These are phyloP conservation scores for Mycalesis mineus DNA, from an alignment of 2,888 invertebrate genomes.

Conservation along the genomic window DNA sequence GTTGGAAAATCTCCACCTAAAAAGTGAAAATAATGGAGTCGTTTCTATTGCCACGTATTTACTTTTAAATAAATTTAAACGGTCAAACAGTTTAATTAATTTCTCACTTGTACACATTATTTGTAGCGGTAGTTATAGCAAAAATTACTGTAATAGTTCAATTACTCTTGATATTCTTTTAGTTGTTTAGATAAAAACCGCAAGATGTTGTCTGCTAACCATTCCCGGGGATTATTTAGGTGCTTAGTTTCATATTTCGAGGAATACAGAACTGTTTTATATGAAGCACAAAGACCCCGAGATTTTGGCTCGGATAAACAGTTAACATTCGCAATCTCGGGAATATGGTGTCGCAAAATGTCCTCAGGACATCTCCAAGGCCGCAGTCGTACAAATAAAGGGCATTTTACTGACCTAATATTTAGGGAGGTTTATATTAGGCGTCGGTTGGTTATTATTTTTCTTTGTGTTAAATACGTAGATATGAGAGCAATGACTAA, in stretches of 20 bases:
- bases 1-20: too few species aligned
- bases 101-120: too few species aligned
- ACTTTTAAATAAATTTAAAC: too few species aligned
- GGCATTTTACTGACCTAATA: conserved; percentile 32
- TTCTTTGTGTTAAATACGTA: neutral
- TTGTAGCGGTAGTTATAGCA: too few species aligned
- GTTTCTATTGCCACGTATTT: too few species aligned
- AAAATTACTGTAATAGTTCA: too few species aligned
- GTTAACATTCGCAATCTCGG: conserved; percentile 9
- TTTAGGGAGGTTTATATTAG: conserved; percentile 15
- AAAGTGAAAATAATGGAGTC: too few species aligned
- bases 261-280: conserved; percentile 1
- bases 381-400: conserved; percentile 38
- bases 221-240: neutral
- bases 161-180: too few species aligned
- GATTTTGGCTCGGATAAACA: conserved; percentile 5
- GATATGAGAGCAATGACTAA: neutral
- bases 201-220: too few species aligned
- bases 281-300: neutral
- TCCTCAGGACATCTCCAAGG: conserved; percentile 33
- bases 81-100: too few species aligned
- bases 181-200: too few species aligned
- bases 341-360: conserved; percentile 32
- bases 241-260: conserved; percentile 3
- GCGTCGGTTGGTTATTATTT: neutral